Conservation (phyloP, 2,113 vertebrate species). For the Mirza zaza region DNA sequence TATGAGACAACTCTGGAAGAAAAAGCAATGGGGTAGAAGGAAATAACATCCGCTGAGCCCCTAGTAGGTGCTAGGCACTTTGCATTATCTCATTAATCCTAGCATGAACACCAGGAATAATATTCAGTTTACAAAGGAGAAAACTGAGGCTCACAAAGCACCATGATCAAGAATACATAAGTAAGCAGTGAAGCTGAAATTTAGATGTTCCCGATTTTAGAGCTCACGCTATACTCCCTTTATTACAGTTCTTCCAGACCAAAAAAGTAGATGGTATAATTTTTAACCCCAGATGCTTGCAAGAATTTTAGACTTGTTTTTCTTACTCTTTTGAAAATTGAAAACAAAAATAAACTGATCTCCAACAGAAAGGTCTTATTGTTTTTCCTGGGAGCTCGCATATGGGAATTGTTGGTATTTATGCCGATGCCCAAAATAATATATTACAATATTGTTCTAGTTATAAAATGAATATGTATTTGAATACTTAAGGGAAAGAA, state of each 20-base stretch:
- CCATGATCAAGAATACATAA: not conserved
- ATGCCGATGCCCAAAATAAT: not conserved
- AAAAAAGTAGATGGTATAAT: not conserved
- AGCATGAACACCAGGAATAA: not conserved
- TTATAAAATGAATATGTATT: not conserved
- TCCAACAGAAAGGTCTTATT: not conserved
- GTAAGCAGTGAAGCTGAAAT: not conserved
- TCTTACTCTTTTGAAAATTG: not conserved
- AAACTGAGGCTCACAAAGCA: not conserved
- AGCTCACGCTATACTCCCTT: not conserved
- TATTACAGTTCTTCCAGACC: not conserved
- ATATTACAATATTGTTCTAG: not conserved
- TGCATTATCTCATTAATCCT: not conserved
- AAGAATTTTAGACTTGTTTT: constrained; percentile 2
- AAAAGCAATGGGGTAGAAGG: not conserved
- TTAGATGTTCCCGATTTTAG: not conserved
- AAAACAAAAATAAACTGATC: constrained; percentile 6
- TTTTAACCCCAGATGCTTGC: not conserved
- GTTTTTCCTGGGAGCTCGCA: not conserved
- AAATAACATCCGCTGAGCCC: not conserved
- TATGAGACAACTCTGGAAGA: not conserved
- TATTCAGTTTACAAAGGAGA: not conserved
- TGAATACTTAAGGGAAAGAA: not conserved
- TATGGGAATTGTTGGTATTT: not conserved
- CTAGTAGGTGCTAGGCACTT: not conserved